These are phyloP conservation scores for Takifugu flavidus DNA, from an alignment of 2,113 vertebrate genomes.

Conservation along the genomic window DNA sequence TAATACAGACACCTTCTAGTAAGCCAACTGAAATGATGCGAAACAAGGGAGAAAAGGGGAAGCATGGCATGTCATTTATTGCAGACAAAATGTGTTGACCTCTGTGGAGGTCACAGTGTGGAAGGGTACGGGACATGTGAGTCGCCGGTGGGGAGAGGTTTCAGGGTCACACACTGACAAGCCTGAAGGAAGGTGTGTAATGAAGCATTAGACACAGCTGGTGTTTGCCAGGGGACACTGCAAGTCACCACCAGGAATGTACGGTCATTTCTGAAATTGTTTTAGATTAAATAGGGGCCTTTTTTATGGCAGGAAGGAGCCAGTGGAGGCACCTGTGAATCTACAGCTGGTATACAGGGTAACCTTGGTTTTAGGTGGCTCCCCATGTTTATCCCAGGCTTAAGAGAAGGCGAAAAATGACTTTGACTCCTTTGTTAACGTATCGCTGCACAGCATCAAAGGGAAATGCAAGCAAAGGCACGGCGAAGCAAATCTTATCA, in stretches of 20 bases:
- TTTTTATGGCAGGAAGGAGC: slow-evolving; percentile 9
- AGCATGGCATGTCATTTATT: slow-evolving; percentile 25
- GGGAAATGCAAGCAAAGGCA: slow-evolving; percentile 44
- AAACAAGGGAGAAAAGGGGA: background rate
- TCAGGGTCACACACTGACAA: slow-evolving; percentile 63
- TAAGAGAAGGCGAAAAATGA: slow-evolving; percentile 52
- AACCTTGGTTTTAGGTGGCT: slow-evolving; percentile 34
- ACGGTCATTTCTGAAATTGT: slow-evolving; percentile 67
- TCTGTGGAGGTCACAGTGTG: slow-evolving; percentile 49
- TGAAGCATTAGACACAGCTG: slow-evolving; percentile 78
- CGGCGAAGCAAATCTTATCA: slow-evolving; percentile 64
- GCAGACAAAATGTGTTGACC: slow-evolving; percentile 17
- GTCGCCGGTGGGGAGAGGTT: slow-evolving; percentile 60
- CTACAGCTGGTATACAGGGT: slow-evolving; percentile 6
- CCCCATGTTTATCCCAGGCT: slow-evolving; percentile 20
- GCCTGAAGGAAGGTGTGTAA: slow-evolving; percentile 70
- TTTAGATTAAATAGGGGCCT: slow-evolving; percentile 40
- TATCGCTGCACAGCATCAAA: slow-evolving; percentile 29
- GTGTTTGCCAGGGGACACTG: slow-evolving; percentile 67
- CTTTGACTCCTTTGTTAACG: slow-evolving; percentile 56
- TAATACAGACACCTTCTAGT: slow-evolving; percentile 35
- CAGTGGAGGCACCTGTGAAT: background rate
- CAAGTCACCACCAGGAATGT: slow-evolving; percentile 56
- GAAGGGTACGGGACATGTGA: slow-evolving; percentile 33
- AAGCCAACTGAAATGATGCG: slow-evolving; percentile 18